These are phyloP conservation scores for Semnopithecus entellus DNA, from an alignment of 2,113 vertebrate species.

Conservation along the genomic window DNA sequence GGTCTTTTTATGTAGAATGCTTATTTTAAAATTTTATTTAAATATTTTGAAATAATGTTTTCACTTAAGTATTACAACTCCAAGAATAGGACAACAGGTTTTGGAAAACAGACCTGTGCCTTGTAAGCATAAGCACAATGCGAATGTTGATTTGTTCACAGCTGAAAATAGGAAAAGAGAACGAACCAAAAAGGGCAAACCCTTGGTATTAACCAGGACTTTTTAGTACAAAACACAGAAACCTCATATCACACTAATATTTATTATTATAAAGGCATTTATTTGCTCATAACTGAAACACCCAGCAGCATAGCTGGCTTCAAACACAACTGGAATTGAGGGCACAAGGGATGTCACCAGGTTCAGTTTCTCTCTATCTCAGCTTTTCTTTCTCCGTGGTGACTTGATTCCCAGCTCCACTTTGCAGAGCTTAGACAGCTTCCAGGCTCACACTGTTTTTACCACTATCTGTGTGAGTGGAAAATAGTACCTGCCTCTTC, in stretches of 20 bases:
- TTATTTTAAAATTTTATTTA: not conserved
- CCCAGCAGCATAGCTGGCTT: not conserved
- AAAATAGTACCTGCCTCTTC: not conserved
- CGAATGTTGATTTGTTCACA: not conserved
- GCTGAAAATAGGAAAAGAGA: not conserved
- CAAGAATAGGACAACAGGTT: not conserved
- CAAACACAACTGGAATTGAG: not conserved
- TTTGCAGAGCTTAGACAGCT: not conserved
- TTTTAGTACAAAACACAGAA: not conserved
- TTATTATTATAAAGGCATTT: not conserved
- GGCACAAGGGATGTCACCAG: not conserved
- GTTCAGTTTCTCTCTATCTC: not conserved
- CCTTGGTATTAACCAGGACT: not conserved
- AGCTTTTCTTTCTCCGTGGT: not conserved
- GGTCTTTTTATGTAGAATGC: not conserved
- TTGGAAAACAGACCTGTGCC: not conserved
- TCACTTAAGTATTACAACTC: not conserved
- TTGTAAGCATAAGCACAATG: not conserved
- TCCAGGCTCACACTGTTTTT: not conserved
- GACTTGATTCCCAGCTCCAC: not conserved
- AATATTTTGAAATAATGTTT: not conserved
- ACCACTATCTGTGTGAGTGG: not conserved
- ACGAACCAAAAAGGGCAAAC: not conserved
- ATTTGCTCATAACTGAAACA: not conserved
- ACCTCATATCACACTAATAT: not conserved